Base-by-base conservation (phyloP, 2,797 vertebrate species). In the Morelia viridis region DNA sequence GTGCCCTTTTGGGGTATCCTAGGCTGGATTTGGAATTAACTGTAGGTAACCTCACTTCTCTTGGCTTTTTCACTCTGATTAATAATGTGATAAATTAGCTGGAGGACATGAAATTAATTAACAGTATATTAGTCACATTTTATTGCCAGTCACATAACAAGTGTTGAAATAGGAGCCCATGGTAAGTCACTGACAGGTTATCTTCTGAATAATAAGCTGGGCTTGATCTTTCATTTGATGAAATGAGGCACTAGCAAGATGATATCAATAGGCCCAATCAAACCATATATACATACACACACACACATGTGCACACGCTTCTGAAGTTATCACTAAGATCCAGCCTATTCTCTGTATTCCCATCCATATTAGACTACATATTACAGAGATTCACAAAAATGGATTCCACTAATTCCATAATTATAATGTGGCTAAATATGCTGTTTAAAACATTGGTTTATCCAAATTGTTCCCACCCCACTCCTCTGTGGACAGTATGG, bases 81-180 rank as follows among this genome's bases (percentile, higher is more conserved):
- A 95, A 93, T 93, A 94, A 95, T 89, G 87, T 91, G 93, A 96
- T 94, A 95, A 93, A 96, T 96, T 96, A 96, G 93, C 94, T 95
- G 93, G 95, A 95, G 91, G 93, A 87, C 89, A 93, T 94, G 93
- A 94, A 96, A 94, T 95, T 97, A 97, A 97, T 97, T 95, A 96
- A 95, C 93, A 92, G 89, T 91, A 65, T 93, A 95, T 94, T 95
- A 93, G 68, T 90, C 92, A 92, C 89, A 90, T 95, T 97, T 96
- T 95, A 96, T 95, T 95, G 95, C 92, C 92, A 95, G 91, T 92
- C 94, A 87, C 92, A 83, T 94, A 96, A 94, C 94, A 94, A 92
- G 92, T 91, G 92, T 96, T 97, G 92, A 95, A 96, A 95, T 88
- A 95, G 93, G 56, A 96, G 88, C 88, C 71, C 56, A 41, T 19